Conservation (phyloP, 2,888 invertebrate species). For the Rhyacophila evoluta region DNA sequence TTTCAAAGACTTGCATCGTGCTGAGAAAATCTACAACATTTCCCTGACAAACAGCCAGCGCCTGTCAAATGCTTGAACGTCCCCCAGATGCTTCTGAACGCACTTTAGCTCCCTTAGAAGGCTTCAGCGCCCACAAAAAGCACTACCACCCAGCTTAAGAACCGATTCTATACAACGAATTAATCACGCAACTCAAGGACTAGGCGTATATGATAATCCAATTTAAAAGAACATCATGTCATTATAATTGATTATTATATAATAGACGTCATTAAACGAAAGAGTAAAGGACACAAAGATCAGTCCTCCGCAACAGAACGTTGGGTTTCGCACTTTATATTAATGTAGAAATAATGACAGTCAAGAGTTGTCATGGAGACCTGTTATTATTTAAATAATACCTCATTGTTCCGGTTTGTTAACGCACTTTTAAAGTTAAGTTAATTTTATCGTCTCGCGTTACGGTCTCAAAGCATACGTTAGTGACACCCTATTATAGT, state of each 20-base stretch:
- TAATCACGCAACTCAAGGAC: too few species aligned
- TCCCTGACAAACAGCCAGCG: too few species aligned
- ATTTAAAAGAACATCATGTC: neutral
- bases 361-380: conserved; percentile 22
- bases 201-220: neutral
- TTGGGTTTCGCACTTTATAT: neutral
- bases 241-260: neutral
- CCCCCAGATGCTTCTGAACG: too few species aligned
- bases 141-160: too few species aligned
- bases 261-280: neutral
- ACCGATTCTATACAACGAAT: too few species aligned
- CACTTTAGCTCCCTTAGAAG: too few species aligned
- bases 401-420: conserved; percentile 41
- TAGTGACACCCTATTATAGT: conserved; percentile 4
- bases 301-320: neutral
- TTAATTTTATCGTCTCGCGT: conserved; percentile 36
- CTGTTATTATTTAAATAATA: conserved; percentile 43
- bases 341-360: conserved; percentile 41
- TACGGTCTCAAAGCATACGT: conserved; percentile 25
- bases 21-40: too few species aligned
- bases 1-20: too few species aligned
- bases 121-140: too few species aligned
- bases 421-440: conserved; percentile 33
- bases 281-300: neutral
- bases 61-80: too few species aligned